phyloP scores from a whole-genome alignment of 2,888 invertebrate genomes.

The Eumerus sabulonum region DNA sequence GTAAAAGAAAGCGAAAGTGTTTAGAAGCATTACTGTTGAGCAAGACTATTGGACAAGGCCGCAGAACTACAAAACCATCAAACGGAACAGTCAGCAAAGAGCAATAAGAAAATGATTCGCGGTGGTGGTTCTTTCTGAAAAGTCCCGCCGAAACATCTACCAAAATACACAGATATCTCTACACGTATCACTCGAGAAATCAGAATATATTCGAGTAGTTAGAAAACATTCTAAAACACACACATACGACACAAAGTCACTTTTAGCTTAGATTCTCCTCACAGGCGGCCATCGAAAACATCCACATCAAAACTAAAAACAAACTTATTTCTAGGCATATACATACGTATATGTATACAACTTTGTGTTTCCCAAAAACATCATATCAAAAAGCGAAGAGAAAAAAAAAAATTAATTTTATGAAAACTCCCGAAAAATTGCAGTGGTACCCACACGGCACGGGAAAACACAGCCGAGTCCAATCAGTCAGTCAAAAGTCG shows the following conservation, averaged over 20 bases:
- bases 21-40: constrained; percentile 10
- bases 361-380: too few species aligned
- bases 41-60: neutral
- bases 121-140: constrained; percentile 17
- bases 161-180: neutral
- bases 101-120: constrained; percentile 11
- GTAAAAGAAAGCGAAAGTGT: too few species aligned
- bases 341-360: constrained; percentile 20
- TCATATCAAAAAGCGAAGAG: too few species aligned
- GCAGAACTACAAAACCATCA: constrained; percentile 16
- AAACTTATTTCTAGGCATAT: constrained; percentile 34
- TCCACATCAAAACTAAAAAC: constrained; percentile 43
- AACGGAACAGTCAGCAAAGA: constrained; percentile 10
- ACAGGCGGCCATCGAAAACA: constrained; percentile 31
- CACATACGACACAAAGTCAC: constrained; percentile 31
- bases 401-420: constrained; percentile 22
- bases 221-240: constrained; percentile 13
- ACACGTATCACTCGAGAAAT: constrained; percentile 10
- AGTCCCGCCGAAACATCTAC: neutral
- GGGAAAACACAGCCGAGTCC: constrained; percentile 57
- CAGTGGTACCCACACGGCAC: constrained; percentile 35
- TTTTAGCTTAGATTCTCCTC: constrained; percentile 39
- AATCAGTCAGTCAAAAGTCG: constrained; percentile 66
- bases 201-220: constrained; percentile 4
- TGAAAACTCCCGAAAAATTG: constrained; percentile 61